phyloP scores from a whole-genome alignment of 2,797 vertebrate species.

The Anguilla marmorata region DNA sequence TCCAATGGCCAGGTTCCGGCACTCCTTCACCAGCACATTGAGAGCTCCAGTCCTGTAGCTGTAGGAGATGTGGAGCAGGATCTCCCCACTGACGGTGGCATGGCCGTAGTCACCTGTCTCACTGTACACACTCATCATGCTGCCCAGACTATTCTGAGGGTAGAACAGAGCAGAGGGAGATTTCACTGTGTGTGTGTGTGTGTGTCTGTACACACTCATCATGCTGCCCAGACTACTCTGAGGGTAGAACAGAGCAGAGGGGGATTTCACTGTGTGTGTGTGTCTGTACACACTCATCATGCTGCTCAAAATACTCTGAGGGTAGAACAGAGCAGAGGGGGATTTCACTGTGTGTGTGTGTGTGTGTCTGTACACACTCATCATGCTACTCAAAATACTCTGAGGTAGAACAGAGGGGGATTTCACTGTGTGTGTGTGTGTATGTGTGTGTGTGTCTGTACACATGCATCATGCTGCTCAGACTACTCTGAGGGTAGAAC shows the following conservation, averaged over 20 bases:
- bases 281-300: too few species aligned
- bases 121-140: conserved; percentile 94
- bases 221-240: too few species aligned
- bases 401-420: too few species aligned
- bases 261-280: too few species aligned
- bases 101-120: conserved; percentile 97
- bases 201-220: too few species aligned
- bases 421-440: too few species aligned
- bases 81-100: conserved; percentile 90
- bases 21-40: conserved; percentile 88
- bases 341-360: too few species aligned
- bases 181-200: neutral
- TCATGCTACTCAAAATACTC: too few species aligned
- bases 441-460: conserved; percentile 69
- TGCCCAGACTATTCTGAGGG: conserved; percentile 94
- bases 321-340: too few species aligned
- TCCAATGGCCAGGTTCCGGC: conserved; percentile 88
- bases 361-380: too few species aligned
- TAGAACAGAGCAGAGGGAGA: neutral
- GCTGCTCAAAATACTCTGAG: too few species aligned
- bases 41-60: conserved; percentile 96
- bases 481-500: conserved; percentile 82
- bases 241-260: too few species aligned
- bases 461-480: conserved; percentile 93
- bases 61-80: conserved; percentile 89